Conservation (phyloP, 1,140 invertebrate genomes). For the Drosophila eugracilis region DNA sequence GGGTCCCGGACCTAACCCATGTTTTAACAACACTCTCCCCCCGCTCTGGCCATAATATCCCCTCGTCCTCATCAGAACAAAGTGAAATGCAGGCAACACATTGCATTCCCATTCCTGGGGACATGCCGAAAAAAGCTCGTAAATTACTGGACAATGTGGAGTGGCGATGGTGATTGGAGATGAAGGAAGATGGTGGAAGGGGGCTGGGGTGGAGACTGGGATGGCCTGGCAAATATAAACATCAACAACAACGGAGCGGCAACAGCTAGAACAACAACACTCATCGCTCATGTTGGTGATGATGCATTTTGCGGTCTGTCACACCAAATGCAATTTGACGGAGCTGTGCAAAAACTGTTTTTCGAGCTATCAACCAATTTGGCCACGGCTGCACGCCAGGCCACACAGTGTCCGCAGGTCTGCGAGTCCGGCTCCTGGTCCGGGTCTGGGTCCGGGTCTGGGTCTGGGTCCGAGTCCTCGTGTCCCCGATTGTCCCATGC, state of each 20-base stretch:
- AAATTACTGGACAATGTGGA: slow-evolving; percentile 78
- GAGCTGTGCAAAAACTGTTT: slow-evolving; percentile 84
- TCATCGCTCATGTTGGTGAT: slow-evolving; percentile 85
- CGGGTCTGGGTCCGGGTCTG: too few species aligned
- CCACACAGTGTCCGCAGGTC: slow-evolving; percentile 46
- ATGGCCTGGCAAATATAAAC: slow-evolving; percentile 79
- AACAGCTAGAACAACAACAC: slow-evolving; percentile 63
- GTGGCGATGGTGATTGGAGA: slow-evolving; percentile 26
- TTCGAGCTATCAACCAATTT: slow-evolving; percentile 85
- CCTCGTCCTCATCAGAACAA: slow-evolving; percentile 36
- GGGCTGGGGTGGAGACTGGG: not conserved
- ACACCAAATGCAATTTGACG: slow-evolving; percentile 84
- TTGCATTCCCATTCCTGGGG: slow-evolving; percentile 62
- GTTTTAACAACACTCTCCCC: slow-evolving; percentile 44
- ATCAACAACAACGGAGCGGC: slow-evolving; percentile 60
- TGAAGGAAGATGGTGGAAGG: slow-evolving; percentile 2
- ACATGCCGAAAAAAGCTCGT: slow-evolving; percentile 74
- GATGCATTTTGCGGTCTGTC: slow-evolving; percentile 85
- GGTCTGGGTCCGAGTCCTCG: slow-evolving; percentile 3
- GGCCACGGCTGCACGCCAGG: slow-evolving; percentile 76
- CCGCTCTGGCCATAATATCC: slow-evolving; percentile 9
- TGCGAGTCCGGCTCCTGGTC: not conserved
- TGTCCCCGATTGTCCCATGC: not conserved
- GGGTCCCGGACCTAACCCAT: slow-evolving; percentile 20
- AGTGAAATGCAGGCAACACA: slow-evolving; percentile 71